Percentiles rank a stretch among this genome's conserved stretches.
phyloP scores from a whole-genome alignment of 2,888 invertebrate species.

The Oligia strigilis region DNA sequence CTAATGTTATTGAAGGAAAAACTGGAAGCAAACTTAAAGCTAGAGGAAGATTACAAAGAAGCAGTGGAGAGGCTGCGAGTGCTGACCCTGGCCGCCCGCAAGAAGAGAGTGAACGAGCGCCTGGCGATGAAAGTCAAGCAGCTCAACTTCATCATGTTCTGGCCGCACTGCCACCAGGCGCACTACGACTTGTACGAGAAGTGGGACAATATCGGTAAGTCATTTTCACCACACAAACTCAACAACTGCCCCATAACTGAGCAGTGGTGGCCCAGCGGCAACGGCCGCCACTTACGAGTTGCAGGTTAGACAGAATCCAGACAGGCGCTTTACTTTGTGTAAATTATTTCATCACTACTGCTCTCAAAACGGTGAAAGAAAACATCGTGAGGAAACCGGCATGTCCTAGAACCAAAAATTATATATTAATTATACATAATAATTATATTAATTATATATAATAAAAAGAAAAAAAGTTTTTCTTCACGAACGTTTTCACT shows the following conservation, averaged over 20 bases:
- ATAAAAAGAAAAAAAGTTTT: not conserved
- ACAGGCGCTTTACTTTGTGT: too few relatives aligned
- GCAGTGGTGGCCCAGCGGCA: not conserved
- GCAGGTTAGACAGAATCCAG: too few relatives aligned
- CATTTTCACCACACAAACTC: not conserved
- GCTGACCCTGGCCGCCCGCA: conserved; percentile 82
- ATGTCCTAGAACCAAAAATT: too few relatives aligned
- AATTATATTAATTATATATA: too few relatives aligned
- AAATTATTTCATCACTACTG: too few relatives aligned
- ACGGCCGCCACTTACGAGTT: too few relatives aligned
- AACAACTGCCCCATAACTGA: not conserved
- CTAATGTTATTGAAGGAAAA: conserved; percentile 72
- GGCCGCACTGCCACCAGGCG: conserved; percentile 86
- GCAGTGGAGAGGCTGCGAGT: conserved; percentile 76
- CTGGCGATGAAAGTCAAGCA: conserved; percentile 67
- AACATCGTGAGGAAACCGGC: too few relatives aligned
- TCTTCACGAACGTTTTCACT: not conserved
- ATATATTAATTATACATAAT: too few relatives aligned
- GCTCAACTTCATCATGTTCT: conserved; percentile 85
- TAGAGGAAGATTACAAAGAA: conserved; percentile 77
- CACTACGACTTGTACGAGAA: conserved; percentile 87
- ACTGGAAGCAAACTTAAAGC: conserved; percentile 72
- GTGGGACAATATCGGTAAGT: conserved; percentile 84
- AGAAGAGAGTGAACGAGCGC: conserved; percentile 81
- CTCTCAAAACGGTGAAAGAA: too few relatives aligned